Evolutionary conservation across 2,888 invertebrate genomes (phyloP), one percentile per base, ranked within the genome.

Genomic region (Leptogaster cylindrica): DNA sequence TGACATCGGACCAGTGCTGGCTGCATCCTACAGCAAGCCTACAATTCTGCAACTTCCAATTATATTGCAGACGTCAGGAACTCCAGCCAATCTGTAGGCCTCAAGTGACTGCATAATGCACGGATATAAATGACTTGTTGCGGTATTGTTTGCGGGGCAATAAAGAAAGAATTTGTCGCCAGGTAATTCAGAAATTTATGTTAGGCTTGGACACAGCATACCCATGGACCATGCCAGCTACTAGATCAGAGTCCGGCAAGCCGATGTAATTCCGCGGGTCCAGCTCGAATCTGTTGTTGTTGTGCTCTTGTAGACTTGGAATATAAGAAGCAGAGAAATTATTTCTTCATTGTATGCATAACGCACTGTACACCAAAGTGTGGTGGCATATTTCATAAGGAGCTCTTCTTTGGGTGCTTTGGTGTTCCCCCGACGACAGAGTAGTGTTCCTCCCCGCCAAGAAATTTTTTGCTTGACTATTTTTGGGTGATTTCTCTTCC

Each of bases 131-230:
- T 72, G 72, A 73, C 72, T 71, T 71, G 73, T 72, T 71, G 72
- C 72, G 63, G 72, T 73, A 73, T 73, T 73, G 73, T 72, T 72
- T 71, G 69, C 66, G 68, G 48, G 66, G 70, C 73, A 73, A 73
- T 73, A 73, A 73, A 73, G 72, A 70, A 72, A 69, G 71, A 73
- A 73, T 73, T 73, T 73, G 73, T 73, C 73, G 73, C 73, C 71
- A 68, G 70, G 72, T 72, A 72, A 73, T 73, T 73, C 72, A 68
- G 67, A 72, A 73, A 73, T 73, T 70, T 73, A 73, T 72, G 70
- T 70, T 58, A 6, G n/a, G 20, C 14, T 14, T 20, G 52, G 31
- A 14, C 18, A 36, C 36, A 55, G 55, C 55, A 36, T 23, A n/a
- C 23, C 48, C 5, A 4, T 3, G 18, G 48, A n/a, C 10, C 48